Evolutionary conservation across 1,140 invertebrate species (phyloP), one percentile per base, ranked within the genome.

Genomic region (Zaprionus kolodkinae): DNA sequence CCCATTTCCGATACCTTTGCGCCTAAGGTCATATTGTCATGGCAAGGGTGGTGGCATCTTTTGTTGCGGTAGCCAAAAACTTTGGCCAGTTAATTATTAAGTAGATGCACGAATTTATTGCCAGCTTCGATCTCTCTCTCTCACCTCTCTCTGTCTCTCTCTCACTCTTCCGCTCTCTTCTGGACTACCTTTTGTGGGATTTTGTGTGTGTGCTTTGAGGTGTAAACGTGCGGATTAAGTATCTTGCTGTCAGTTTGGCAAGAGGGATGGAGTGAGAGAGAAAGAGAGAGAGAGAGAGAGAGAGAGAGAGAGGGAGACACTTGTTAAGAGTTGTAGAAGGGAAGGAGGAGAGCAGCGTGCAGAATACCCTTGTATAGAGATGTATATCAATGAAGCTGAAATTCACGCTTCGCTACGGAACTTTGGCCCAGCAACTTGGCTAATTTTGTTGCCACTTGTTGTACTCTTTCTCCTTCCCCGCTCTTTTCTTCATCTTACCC

Each of bases 181-280:
- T 35, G 6, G n/a, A 7, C 13, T 12, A 43, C 25, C 25, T 33
- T 43, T 15, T 43, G 40, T 43, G 40, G n/a, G 13, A 15, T 65
- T 80, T 71, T 86, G 76, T 78, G 40, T 80, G 71, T 89, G 85
- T 84, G 74, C 85, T 76, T 72, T 85, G 85, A 88, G 84, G 84
- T 88, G 84, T 88, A 89, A 89, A 88, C 86, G 85, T 88, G 78
- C 71, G 84, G 80, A 88, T 88, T 88, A 89, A 89, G 84, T 88
- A 85, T 81, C 80, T 88, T 66, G 59, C 67, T 84, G 84, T 88
- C 80, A 76, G 81, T 62, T 68, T 38, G 50, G 27, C 27, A 3
- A 2, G 40, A 36, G 55, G 66, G 30, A 62, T 12, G 12, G 25
- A 38, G 11, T 33, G 15, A 36, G 5, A 15, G 27, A 10, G 17